Evolutionary conservation across 2,113 vertebrate genomes (phyloP).

Genomic region (Cariama cristata): DNA sequence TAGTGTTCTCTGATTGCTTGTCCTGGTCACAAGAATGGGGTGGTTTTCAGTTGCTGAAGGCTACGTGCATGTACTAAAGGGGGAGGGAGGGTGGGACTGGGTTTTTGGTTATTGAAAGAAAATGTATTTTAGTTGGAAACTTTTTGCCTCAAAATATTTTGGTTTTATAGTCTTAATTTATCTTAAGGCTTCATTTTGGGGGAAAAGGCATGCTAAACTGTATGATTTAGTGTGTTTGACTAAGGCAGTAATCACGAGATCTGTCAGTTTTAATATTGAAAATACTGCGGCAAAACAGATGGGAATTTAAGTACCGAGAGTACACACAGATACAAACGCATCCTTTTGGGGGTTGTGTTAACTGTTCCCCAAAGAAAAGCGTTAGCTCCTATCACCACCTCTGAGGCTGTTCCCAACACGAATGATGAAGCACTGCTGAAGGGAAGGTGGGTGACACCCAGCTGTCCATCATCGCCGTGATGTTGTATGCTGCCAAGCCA

Average conservation of each 20-base stretch:
- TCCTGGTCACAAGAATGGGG: neutral
- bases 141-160: neutral
- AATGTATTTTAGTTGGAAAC: neutral
- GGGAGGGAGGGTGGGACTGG: neutral
- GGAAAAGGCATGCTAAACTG: neutral
- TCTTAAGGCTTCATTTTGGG: neutral
- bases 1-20: neutral
- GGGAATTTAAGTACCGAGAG: neutral
- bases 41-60: neutral
- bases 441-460: neutral
- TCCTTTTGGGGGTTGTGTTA: neutral
- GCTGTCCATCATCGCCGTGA: neutral
- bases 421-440: neutral
- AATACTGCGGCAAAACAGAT: neutral
- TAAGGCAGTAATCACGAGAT: neutral
- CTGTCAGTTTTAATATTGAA: conserved; percentile 49
- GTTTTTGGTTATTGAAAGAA: neutral
- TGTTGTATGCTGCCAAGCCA: neutral
- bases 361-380: neutral
- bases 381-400: neutral
- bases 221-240: neutral
- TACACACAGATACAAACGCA: neutral
- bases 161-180: neutral
- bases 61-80: fast-evolving
- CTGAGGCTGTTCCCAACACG: neutral